These are phyloP conservation scores for Agrypnus murinus DNA, from an alignment of 2,888 invertebrate genomes.

Conservation along the genomic window DNA sequence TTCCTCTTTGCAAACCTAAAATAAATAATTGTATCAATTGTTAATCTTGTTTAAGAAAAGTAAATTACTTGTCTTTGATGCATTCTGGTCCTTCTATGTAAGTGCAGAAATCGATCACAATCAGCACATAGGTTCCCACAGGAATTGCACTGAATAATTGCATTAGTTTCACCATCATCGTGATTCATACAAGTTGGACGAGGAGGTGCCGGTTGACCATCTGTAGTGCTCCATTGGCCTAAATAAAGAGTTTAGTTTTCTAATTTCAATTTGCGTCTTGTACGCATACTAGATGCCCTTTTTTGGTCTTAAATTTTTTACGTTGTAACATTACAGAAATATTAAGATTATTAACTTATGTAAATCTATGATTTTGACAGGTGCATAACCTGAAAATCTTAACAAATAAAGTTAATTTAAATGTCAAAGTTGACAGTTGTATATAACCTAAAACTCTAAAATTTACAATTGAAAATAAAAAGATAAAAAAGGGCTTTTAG, in stretches of 20 bases:
- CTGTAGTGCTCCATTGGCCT: constrained; percentile 84
- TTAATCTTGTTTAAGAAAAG: not conserved
- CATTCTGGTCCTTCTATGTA: constrained; percentile 88
- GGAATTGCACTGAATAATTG: constrained; percentile 92
- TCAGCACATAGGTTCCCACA: constrained; percentile 97
- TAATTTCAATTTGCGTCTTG: too few species aligned
- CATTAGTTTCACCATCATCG: constrained; percentile 94
- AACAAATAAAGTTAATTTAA: too few species aligned
- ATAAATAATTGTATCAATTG: constrained; percentile 48
- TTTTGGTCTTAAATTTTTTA: too few species aligned
- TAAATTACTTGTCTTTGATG: constrained; percentile 85
- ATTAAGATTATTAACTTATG: too few species aligned
- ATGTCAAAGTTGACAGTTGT: too few species aligned
- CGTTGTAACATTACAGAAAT: too few species aligned
- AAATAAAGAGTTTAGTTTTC: constrained; percentile 66
- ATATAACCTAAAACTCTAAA: too few species aligned
- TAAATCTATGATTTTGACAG: too few species aligned
- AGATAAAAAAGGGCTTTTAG: too few species aligned
- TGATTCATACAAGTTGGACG: constrained; percentile 95
- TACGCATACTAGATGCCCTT: too few species aligned
- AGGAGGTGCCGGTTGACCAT: constrained; percentile 75
- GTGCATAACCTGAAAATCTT: too few species aligned
- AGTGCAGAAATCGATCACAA: constrained; percentile 96
- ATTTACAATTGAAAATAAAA: too few species aligned
- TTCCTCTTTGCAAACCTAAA: constrained; percentile 93